phyloP scores from a whole-genome alignment of 1,140 invertebrate species.

The Hirudo medicinalis region DNA sequence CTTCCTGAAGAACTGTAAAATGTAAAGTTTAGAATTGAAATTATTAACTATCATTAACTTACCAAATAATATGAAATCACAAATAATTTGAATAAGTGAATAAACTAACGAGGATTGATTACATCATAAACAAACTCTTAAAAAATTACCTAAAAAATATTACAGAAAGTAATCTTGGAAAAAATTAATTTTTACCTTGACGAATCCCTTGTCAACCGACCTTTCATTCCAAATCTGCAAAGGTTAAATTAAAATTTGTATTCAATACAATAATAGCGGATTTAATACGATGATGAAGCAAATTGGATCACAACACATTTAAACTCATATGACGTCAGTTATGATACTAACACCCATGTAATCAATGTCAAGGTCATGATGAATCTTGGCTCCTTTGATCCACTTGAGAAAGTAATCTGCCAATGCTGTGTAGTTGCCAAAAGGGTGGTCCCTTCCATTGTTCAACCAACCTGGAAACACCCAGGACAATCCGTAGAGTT shows the following conservation, averaged over 20 bases:
- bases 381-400: conserved; percentile 34
- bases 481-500: conserved; percentile 38
- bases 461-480: conserved; percentile 40
- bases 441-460: conserved; percentile 29
- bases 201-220: conserved; percentile 30
- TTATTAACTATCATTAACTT: neutral
- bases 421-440: conserved; percentile 28
- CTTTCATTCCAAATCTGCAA: conserved; percentile 39
- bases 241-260: no score
- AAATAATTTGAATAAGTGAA: neutral
- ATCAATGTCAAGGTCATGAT: conserved; percentile 36
- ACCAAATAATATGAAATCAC: neutral
- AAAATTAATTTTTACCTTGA: conserved; percentile 30
- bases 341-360: conserved; percentile 34
- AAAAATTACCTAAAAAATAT: neutral
- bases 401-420: conserved; percentile 36
- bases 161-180: neutral
- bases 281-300: no score
- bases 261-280: no score
- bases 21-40: neutral
- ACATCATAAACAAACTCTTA: neutral
- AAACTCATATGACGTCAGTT: no score
- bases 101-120: neutral
- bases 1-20: conserved; percentile 5
- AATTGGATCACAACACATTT: no score